Percentiles rank a stretch among this genome's conserved stretches.
Evolutionary conservation across 1,140 invertebrate genomes (phyloP).

Genomic region (Drosophila hydei): DNA sequence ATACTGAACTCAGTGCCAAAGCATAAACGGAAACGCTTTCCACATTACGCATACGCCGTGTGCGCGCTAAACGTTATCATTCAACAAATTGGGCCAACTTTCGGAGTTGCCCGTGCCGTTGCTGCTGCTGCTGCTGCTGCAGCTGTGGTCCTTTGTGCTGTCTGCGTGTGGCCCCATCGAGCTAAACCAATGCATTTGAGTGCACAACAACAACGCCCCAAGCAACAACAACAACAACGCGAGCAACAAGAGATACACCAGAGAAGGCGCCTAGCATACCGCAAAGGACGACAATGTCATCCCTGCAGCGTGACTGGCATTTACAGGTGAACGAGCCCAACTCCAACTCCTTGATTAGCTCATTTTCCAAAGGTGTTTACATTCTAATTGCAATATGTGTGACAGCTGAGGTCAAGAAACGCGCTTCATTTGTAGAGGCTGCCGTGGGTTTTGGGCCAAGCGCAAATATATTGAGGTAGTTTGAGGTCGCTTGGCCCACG

Average conservation of each 20-base stretch:
- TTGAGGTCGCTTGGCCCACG: conserved; percentile 35
- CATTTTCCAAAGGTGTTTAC: not conserved
- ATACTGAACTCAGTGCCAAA: conserved; percentile 34
- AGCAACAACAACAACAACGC: conserved; percentile 84
- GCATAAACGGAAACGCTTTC: not conserved
- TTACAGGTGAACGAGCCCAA: conserved; percentile 83
- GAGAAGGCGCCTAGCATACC: conserved; percentile 75
- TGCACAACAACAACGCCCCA: conserved; percentile 83
- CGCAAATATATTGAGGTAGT: conserved; percentile 71
- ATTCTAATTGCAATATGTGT: not conserved
- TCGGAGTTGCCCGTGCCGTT: conserved; percentile 2
- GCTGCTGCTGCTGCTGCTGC: not conserved
- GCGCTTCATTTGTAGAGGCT: conserved; percentile 20
- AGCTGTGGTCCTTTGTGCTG: conserved; percentile 34
- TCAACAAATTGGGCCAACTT: conserved; percentile 34
- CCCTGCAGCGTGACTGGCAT: conserved; percentile 87
- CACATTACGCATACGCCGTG: conserved; percentile 30
- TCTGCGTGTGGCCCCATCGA: conserved; percentile 54
- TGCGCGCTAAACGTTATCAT: conserved; percentile 5
- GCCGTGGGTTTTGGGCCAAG: conserved; percentile 51
- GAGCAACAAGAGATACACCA: conserved; percentile 83
- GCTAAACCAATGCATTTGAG: conserved; percentile 84
- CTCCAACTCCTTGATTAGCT: no score
- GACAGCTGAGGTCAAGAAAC: conserved; percentile 69
- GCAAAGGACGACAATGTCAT: conserved; percentile 85